These are phyloP conservation scores for Parnassius glacialis DNA, from an alignment of 2,888 invertebrate species.

Conservation along the genomic window DNA sequence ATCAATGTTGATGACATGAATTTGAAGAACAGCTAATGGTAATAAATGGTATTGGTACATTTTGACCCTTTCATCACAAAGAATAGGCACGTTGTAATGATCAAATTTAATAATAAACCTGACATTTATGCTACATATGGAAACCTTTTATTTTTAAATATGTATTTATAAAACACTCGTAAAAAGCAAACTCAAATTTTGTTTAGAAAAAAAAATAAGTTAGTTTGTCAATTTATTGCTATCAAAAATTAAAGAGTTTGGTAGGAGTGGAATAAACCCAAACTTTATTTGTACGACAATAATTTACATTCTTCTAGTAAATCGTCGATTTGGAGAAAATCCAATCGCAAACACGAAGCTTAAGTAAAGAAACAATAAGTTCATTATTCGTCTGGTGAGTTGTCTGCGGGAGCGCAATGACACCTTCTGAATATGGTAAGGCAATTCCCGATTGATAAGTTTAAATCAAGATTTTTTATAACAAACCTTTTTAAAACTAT, in stretches of 20 bases:
- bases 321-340: conserved; percentile 41
- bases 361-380: conserved; percentile 35
- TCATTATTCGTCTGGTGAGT: conserved; percentile 43
- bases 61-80: too few species aligned
- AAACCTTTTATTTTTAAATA: too few species aligned
- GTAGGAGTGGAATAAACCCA: conserved; percentile 20
- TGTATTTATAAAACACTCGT: too few species aligned
- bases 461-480: conserved; percentile 2
- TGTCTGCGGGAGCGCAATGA: conserved; percentile 27
- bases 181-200: too few species aligned
- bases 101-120: too few species aligned
- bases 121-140: too few species aligned
- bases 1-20: too few species aligned
- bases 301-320: conserved; percentile 33
- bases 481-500: background rate
- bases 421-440: conserved; percentile 8
- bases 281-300: conserved; percentile 30
- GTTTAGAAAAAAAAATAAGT: background rate
- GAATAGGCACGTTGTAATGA: too few species aligned
- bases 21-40: too few species aligned
- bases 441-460: conserved; percentile 9
- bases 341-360: conserved; percentile 40
- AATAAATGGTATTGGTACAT: too few species aligned
- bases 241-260: conserved; percentile 17
- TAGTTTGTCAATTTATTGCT: conserved; percentile 14